Evolutionary conservation across 2,888 invertebrate genomes (phyloP).

Genomic region (Aporophyla lueneburgensis): DNA sequence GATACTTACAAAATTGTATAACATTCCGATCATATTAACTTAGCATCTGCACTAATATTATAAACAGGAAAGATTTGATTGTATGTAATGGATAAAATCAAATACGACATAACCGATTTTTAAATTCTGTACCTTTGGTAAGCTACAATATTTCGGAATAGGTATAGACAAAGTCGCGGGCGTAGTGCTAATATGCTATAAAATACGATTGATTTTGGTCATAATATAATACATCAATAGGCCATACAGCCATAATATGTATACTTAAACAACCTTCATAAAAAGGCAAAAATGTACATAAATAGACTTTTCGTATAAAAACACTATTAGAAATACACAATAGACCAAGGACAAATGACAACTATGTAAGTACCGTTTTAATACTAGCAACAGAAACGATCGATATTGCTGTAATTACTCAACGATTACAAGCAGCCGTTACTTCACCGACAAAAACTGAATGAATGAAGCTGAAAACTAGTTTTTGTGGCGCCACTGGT

Average conservation of each 20-base stretch:
- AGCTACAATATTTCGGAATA: too few species aligned
- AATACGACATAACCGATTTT: too few species aligned
- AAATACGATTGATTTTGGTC: not conserved
- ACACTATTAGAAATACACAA: not conserved
- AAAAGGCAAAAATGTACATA: not conserved
- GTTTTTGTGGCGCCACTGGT: conserved; percentile 42
- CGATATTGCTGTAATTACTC: conserved; percentile 47
- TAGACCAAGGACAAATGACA: conserved; percentile 14
- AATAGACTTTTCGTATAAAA: not conserved
- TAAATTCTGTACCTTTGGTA: too few species aligned
- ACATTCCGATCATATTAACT: not conserved
- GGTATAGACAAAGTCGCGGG: too few species aligned
- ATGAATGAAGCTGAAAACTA: conserved; percentile 46
- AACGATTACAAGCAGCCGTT: conserved; percentile 53
- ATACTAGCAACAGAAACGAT: conserved; percentile 26
- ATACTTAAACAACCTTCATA: not conserved
- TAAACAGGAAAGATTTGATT: too few species aligned
- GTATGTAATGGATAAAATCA: too few species aligned
- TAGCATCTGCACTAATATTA: too few species aligned
- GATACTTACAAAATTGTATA: not conserved
- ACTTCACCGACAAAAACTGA: conserved; percentile 44
- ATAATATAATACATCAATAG: not conserved
- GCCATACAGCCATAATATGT: not conserved
- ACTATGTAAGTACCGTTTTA: not conserved
- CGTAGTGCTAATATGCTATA: too few species aligned